Evolutionary conservation across 2,797 vertebrate genomes (phyloP).

Genomic region (Halcyon smyrnensis): DNA sequence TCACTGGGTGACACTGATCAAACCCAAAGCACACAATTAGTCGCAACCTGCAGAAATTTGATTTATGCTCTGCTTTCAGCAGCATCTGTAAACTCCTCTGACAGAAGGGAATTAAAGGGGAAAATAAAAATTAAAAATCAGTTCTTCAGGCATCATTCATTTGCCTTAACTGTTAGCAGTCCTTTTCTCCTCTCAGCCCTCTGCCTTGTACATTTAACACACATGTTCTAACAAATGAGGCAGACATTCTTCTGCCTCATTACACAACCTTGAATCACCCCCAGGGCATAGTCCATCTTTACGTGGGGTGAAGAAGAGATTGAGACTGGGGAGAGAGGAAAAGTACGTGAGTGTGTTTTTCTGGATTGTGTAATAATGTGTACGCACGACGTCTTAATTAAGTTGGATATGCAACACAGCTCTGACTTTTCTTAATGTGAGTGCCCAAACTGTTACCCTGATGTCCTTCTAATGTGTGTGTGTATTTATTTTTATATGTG

Average conservation of each 20-base stretch:
- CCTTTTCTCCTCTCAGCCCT: not conserved
- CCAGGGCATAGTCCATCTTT: conserved; percentile 39
- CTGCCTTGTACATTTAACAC: conserved; percentile 29
- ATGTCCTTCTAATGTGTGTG: not conserved
- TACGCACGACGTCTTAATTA: not conserved
- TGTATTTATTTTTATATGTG: not conserved
- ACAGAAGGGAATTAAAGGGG: not conserved
- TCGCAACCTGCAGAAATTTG: not conserved
- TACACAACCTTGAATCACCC: conserved; percentile 31
- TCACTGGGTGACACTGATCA: not conserved
- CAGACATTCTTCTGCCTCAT: conserved; percentile 56
- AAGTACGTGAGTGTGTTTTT: not conserved
- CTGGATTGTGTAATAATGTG: not conserved
- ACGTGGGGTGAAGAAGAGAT: not conserved
- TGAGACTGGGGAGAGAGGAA: not conserved
- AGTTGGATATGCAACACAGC: not conserved
- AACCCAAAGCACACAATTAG: not conserved
- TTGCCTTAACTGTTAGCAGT: conserved; percentile 2
- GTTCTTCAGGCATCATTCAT: not conserved
- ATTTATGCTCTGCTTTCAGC: not conserved
- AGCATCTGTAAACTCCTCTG: not conserved
- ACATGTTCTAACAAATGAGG: conserved; percentile 54
- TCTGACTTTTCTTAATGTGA: not conserved
- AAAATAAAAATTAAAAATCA: not conserved
- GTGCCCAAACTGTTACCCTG: not conserved